Conservation (phyloP, 2,888 invertebrate species). For the Trypoxylon attenuatum region DNA sequence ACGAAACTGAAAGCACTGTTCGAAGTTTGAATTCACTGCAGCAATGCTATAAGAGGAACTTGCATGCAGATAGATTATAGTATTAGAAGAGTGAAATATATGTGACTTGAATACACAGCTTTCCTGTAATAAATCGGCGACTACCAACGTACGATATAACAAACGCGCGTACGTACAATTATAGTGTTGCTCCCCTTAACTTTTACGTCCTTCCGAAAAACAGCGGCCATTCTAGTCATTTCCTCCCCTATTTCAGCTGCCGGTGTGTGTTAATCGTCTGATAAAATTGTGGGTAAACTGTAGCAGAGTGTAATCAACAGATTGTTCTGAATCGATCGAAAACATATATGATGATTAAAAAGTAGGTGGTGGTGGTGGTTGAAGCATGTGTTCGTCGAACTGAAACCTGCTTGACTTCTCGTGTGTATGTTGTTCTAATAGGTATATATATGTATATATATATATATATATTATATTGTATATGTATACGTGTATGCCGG, state of each 20-base stretch:
- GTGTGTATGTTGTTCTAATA: too few relatives aligned
- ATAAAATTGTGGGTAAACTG: background rate
- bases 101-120: background rate
- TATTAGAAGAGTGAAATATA: background rate
- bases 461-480: too few relatives aligned
- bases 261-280: background rate
- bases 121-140: constrained; percentile 1
- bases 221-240: constrained; percentile 40
- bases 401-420: too few relatives aligned
- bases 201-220: constrained; percentile 25
- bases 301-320: background rate
- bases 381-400: too few relatives aligned
- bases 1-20: too few relatives aligned
- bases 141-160: constrained; percentile 22
- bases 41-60: background rate
- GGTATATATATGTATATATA: too few relatives aligned
- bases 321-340: background rate
- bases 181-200: constrained; percentile 25
- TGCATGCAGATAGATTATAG: background rate
- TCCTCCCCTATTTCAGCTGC: constrained; percentile 3
- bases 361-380: too few relatives aligned
- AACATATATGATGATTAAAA: too few relatives aligned
- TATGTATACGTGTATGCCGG: too few relatives aligned
- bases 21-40: too few relatives aligned
- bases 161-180: constrained; percentile 21